Percentiles rank a stretch among this genome's conserved stretches.
Evolutionary conservation across 2,113 vertebrate genomes (phyloP).

Genomic region (Baryphthengus martii): DNA sequence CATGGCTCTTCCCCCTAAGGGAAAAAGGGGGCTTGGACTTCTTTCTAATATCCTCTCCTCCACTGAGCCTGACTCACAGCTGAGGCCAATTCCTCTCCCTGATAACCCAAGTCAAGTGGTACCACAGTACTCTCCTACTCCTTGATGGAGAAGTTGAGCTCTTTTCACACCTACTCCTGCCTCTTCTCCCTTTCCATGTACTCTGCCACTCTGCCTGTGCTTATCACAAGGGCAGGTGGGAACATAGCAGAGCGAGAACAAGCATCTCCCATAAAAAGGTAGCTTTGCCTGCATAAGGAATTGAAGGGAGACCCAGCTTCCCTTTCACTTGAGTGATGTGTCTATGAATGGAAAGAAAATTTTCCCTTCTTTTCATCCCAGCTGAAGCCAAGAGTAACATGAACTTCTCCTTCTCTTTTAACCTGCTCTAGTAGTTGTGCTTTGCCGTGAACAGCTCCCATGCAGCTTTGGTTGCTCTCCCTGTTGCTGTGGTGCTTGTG

Average conservation of each 20-base stretch:
- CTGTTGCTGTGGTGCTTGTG: background rate
- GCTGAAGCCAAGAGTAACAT: background rate
- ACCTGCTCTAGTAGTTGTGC: background rate
- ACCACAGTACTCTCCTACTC: background rate
- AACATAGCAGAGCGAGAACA: background rate
- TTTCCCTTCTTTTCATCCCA: background rate
- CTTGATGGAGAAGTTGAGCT: background rate
- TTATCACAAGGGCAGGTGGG: background rate
- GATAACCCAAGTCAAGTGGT: background rate
- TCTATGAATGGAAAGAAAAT: background rate
- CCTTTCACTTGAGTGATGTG: background rate
- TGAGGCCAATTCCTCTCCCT: background rate
- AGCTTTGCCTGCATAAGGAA: background rate
- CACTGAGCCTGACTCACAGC: background rate
- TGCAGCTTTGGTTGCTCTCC: background rate
- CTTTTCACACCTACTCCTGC: background rate
- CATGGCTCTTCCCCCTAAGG: rapidly evolving
- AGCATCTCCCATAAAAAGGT: background rate
- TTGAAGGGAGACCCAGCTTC: background rate
- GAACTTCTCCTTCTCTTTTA: background rate
- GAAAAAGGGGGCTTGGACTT: background rate
- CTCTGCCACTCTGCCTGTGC: background rate
- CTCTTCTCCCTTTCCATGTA: background rate
- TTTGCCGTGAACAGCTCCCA: background rate
- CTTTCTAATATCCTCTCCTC: background rate